phyloP scores from a whole-genome alignment of 2,797 vertebrate genomes.

The Epinephelus coioides region DNA sequence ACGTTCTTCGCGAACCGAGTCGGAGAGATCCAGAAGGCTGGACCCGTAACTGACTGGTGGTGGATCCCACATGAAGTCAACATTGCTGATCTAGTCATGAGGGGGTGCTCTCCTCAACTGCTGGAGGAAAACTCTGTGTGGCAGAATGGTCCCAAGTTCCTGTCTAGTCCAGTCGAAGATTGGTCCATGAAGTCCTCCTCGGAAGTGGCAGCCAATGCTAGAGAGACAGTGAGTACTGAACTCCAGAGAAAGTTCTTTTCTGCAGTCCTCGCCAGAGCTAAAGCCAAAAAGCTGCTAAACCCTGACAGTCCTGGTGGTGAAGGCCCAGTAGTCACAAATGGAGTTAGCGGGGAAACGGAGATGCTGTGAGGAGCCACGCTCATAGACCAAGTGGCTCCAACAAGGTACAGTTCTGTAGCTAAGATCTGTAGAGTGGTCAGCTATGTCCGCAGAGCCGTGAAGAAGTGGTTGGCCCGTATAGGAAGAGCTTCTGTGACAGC shows the following conservation, averaged over 20 bases:
- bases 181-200: neutral
- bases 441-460: neutral
- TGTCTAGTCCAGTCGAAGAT: accelerated
- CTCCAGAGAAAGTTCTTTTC: neutral
- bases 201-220: neutral
- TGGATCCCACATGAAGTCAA: too few relatives aligned
- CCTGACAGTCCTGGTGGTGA: too few relatives aligned
- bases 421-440: neutral
- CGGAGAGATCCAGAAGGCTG: too few relatives aligned
- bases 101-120: neutral
- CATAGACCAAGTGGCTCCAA: neutral
- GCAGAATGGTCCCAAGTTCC: slow-evolving; percentile 5
- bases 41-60: too few relatives aligned
- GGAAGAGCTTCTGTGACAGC: neutral
- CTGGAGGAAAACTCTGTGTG: neutral
- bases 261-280: too few relatives aligned
- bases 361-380: neutral
- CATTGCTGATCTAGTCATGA: neutral
- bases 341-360: neutral
- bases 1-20: too few relatives aligned
- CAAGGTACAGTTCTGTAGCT: neutral
- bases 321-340: too few relatives aligned
- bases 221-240: neutral
- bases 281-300: too few relatives aligned
- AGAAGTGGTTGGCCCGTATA: neutral